Conservation (phyloP, 2,888 invertebrate species). For the Diploptera punctata region DNA sequence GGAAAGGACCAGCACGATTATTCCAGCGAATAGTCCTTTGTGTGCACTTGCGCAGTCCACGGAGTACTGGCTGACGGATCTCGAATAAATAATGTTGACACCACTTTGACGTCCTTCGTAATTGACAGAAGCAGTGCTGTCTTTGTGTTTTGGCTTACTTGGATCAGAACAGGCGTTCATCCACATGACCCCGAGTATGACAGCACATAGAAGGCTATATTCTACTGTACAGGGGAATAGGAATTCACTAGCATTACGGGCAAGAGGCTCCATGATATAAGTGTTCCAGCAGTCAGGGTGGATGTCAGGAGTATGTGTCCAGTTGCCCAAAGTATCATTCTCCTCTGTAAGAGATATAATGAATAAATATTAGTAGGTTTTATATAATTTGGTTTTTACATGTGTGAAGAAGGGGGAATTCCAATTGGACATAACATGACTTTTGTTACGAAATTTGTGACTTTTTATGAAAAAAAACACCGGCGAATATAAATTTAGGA, state of each 20-base stretch:
- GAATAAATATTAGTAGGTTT: too few relatives aligned
- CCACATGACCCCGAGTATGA: slow-evolving; percentile 91
- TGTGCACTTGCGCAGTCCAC: slow-evolving; percentile 87
- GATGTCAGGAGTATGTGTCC: neutral
- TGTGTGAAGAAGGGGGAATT: too few relatives aligned
- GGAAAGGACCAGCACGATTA: slow-evolving; percentile 55
- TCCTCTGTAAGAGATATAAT: too few relatives aligned
- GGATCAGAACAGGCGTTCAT: slow-evolving; percentile 68
- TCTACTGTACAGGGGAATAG: slow-evolving; percentile 91
- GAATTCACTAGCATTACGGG: slow-evolving; percentile 76
- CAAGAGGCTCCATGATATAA: slow-evolving; percentile 65
- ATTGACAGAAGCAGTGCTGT: neutral
- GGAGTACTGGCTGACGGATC: slow-evolving; percentile 69
- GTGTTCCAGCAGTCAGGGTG: slow-evolving; percentile 33
- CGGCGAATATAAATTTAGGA: too few relatives aligned
- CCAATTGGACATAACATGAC: too few relatives aligned
- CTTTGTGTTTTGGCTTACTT: neutral
- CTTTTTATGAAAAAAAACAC: too few relatives aligned
- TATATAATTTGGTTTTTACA: too few relatives aligned
- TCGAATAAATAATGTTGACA: slow-evolving; percentile 45
- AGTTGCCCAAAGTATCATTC: neutral
- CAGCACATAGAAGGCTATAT: slow-evolving; percentile 90
- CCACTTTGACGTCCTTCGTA: slow-evolving; percentile 27
- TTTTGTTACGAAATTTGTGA: too few relatives aligned
- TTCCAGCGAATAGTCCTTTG: slow-evolving; percentile 59